Evolutionary conservation across 2,888 invertebrate species (phyloP).

Genomic region (Macropis europaea): DNA sequence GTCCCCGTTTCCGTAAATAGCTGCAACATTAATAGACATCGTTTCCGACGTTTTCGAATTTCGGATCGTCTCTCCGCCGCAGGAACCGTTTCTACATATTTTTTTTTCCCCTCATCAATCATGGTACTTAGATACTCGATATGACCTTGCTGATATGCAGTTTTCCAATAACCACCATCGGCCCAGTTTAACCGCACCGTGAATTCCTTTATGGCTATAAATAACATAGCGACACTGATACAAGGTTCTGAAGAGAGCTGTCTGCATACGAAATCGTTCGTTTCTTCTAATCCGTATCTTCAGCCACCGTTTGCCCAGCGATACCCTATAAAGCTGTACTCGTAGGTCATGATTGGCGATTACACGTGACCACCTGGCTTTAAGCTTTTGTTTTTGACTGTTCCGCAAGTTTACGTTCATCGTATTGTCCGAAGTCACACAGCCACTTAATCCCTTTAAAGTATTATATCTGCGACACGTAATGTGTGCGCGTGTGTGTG

Average conservation of each 20-base stretch:
- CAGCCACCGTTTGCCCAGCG: not conserved
- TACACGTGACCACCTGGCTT: conserved; percentile 14
- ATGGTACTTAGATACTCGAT: conserved; percentile 35
- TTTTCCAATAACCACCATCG: conserved; percentile 76
- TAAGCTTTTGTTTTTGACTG: conserved; percentile 33
- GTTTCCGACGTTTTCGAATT: conserved; percentile 12
- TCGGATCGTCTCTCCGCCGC: not conserved
- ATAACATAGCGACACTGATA: conserved; percentile 65
- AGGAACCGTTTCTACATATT: not conserved
- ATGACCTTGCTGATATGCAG: conserved; percentile 65
- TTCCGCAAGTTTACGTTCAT: conserved; percentile 28
- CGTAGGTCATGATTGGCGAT: conserved; percentile 9
- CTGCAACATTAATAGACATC: conserved; percentile 41
- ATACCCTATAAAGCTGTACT: not conserved
- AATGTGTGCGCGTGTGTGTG: too few species aligned
- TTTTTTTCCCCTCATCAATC: conserved; percentile 11
- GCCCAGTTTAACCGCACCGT: conserved; percentile 73
- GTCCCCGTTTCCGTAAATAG: conserved; percentile 41
- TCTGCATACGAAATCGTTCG: conserved; percentile 25
- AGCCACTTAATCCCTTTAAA: conserved; percentile 42
- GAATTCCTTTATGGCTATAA: conserved; percentile 76
- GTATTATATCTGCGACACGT: conserved; percentile 39
- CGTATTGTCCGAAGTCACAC: conserved; percentile 26
- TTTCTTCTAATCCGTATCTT: not conserved
- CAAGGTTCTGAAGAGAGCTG: conserved; percentile 36